Conservation (phyloP, 1,140 invertebrate species). For the Plutomurus gul region DNA sequence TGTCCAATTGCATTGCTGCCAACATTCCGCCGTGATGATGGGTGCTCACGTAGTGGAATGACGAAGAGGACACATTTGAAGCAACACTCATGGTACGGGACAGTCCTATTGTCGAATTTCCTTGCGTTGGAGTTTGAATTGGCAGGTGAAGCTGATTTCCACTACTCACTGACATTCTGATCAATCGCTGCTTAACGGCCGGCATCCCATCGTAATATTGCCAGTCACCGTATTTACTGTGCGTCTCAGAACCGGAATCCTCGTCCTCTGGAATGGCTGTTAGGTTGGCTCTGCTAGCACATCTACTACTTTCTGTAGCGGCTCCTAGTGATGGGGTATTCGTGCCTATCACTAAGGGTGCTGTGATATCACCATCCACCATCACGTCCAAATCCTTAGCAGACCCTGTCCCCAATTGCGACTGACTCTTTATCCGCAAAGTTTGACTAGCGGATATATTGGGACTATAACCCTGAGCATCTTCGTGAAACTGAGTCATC, state of each 20-base stretch:
- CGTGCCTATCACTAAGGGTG: background rate
- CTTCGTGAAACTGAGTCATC: slow-evolving; percentile 17
- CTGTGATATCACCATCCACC: background rate
- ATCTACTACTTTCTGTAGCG: background rate
- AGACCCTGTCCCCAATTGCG: background rate
- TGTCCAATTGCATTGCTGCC: slow-evolving; percentile 73
- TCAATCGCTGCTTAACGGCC: slow-evolving; percentile 34
- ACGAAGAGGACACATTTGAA: slow-evolving; percentile 65
- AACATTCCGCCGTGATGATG: slow-evolving; percentile 80
- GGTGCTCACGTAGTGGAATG: slow-evolving; percentile 79
- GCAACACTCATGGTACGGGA: slow-evolving; percentile 42
- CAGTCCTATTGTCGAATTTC: slow-evolving; percentile 1
- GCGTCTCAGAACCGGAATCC: background rate
- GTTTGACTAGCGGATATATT: background rate
- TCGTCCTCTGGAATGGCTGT: slow-evolving; percentile 49
- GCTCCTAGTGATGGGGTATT: background rate
- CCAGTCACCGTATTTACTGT: slow-evolving; percentile 42
- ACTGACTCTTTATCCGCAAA: background rate
- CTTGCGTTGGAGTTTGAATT: background rate
- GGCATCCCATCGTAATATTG: slow-evolving; percentile 38
- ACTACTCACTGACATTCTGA: slow-evolving; percentile 32
- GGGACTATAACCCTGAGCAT: background rate
- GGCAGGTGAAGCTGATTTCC: slow-evolving; percentile 11
- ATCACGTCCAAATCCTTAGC: background rate
- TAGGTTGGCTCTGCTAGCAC: slow-evolving; percentile 45